Evolutionary conservation across 2,113 vertebrate genomes (phyloP).

Genomic region (Cyphomyrus discorhynchus): DNA sequence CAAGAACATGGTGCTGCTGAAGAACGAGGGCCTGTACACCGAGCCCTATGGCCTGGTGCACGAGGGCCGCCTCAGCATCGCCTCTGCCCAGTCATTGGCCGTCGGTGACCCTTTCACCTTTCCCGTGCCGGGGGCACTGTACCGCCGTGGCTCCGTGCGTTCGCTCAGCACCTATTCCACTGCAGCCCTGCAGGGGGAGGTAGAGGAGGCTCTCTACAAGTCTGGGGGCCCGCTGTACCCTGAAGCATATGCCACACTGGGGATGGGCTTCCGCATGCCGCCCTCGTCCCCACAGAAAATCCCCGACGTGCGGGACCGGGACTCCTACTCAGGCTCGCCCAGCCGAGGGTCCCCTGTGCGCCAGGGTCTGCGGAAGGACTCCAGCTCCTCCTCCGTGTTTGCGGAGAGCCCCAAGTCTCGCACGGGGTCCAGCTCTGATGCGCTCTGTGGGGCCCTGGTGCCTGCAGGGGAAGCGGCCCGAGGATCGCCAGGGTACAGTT

Average conservation of each 20-base stretch:
- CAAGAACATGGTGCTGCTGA: slow-evolving; percentile 88
- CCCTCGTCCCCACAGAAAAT: slow-evolving; percentile 93
- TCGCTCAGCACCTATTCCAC: slow-evolving; percentile 95
- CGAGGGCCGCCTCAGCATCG: slow-evolving; percentile 89
- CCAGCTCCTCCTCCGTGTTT: slow-evolving; percentile 81
- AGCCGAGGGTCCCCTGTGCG: slow-evolving; percentile 85
- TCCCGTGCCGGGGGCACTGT: slow-evolving; percentile 73
- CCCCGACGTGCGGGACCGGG: slow-evolving; percentile 71
- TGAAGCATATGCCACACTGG: slow-evolving; percentile 70
- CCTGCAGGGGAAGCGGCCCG: slow-evolving; percentile 69
- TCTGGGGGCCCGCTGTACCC: slow-evolving; percentile 77
- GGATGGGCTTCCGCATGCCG: slow-evolving; percentile 80
- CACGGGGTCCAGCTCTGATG: slow-evolving; percentile 66
- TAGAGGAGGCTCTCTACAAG: slow-evolving; percentile 88
- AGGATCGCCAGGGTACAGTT: slow-evolving; percentile 68
- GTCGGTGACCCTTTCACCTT: slow-evolving; percentile 86
- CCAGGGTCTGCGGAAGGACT: slow-evolving; percentile 90
- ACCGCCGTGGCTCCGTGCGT: slow-evolving; percentile 85
- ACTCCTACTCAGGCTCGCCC: slow-evolving; percentile 80
- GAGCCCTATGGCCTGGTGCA: slow-evolving; percentile 90
- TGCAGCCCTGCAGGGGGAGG: slow-evolving; percentile 80
- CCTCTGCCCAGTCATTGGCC: slow-evolving; percentile 82
- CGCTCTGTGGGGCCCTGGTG: slow-evolving; percentile 71
- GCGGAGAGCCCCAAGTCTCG: slow-evolving; percentile 83
- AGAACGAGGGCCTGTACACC: slow-evolving; percentile 85